Percentiles rank a stretch among this genome's conserved stretches.
These are phyloP conservation scores for Zelostemma sp. DNA, from an alignment of 1,140 invertebrate species.

Conservation along the genomic window DNA sequence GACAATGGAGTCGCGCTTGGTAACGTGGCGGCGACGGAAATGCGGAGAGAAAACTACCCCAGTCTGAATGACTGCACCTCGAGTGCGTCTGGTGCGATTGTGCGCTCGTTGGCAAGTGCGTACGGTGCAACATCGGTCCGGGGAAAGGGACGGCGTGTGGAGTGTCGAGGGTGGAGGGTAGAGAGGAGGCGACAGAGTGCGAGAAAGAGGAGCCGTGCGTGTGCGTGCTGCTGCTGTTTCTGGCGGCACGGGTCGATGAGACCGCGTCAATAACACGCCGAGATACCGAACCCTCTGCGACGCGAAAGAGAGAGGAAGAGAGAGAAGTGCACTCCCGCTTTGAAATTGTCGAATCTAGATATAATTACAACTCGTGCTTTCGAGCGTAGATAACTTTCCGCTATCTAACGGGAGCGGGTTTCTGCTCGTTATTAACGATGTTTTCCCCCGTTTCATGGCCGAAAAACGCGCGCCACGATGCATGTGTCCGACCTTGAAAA, in stretches of 20 bases:
- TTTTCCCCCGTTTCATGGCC: background rate
- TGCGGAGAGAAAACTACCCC: constrained; percentile 37
- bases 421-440: too few relatives aligned
- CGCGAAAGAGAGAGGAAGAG: too few relatives aligned
- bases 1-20: constrained; percentile 37
- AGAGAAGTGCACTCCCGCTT: too few relatives aligned
- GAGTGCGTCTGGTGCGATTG: constrained; percentile 28
- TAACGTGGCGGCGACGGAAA: constrained; percentile 37
- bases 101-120: constrained; percentile 19
- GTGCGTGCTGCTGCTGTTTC: constrained; percentile 29
- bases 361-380: too few relatives aligned
- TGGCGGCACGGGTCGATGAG: constrained; percentile 30
- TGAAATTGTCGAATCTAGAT: too few relatives aligned
- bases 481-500: background rate
- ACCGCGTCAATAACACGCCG: constrained; percentile 40
- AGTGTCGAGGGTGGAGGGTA: constrained; percentile 23
- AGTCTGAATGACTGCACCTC: constrained; percentile 21
- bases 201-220: constrained; percentile 20
- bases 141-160: background rate
- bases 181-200: too few relatives aligned
- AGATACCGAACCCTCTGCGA: background rate
- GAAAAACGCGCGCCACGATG: too few relatives aligned
- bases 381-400: too few relatives aligned
- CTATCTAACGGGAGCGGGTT: too few relatives aligned
- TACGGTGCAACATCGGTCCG: constrained; percentile 27